Evolutionary conservation across 2,888 invertebrate genomes (phyloP).

Genomic region (Lysandra bellargus): DNA sequence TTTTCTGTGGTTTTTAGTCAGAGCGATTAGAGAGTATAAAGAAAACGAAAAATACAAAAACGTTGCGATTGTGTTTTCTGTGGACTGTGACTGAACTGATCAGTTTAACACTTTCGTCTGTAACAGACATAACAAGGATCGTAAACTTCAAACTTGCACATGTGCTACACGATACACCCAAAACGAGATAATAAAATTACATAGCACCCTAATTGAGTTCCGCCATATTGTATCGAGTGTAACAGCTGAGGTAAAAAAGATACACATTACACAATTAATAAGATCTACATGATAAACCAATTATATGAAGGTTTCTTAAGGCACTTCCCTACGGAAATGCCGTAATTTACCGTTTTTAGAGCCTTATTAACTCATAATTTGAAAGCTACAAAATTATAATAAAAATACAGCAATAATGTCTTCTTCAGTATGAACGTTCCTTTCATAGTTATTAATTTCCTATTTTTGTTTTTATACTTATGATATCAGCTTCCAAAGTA

Average conservation of each 20-base stretch:
- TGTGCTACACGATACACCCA: not conserved
- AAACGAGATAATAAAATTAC: constrained; percentile 14
- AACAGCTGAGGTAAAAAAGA: not conserved
- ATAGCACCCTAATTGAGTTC: not conserved
- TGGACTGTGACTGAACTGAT: not conserved
- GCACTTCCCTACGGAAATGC: too few relatives aligned
- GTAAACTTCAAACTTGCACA: not conserved
- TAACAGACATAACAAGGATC: not conserved
- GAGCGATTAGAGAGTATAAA: too few relatives aligned
- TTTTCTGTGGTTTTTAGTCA: too few relatives aligned
- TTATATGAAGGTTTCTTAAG: not conserved
- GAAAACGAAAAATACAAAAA: too few relatives aligned
- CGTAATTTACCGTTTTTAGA: too few relatives aligned
- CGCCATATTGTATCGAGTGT: not conserved
- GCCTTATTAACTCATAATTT: too few relatives aligned
- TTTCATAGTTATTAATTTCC: too few relatives aligned
- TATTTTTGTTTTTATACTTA: too few relatives aligned
- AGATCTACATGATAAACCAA: not conserved
- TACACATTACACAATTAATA: not conserved
- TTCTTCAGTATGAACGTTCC: too few relatives aligned
- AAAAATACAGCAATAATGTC: too few relatives aligned
- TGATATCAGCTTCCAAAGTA: too few relatives aligned
- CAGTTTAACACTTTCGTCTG: not conserved
- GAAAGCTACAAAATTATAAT: too few relatives aligned
- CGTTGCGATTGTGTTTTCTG: not conserved